These are phyloP conservation scores for Caenorhabditis japonica DNA, from an alignment of 2,888 invertebrate species.

Conservation along the genomic window DNA sequence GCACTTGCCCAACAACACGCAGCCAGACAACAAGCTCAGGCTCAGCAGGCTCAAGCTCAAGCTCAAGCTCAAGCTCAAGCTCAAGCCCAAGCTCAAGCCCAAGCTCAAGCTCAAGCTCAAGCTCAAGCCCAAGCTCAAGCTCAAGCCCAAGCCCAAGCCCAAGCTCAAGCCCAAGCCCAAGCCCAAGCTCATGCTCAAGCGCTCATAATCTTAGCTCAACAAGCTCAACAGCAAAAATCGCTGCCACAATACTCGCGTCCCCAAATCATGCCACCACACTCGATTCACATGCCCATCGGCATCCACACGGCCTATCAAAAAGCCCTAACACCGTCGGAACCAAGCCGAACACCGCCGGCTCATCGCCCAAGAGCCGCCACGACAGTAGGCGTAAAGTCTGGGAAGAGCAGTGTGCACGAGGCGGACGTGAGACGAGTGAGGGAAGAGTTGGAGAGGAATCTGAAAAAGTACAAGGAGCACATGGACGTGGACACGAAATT, in stretches of 20 bases:
- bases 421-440: conserved; percentile 4
- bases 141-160: not conserved
- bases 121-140: not conserved
- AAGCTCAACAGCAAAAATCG: not conserved
- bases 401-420: conserved; percentile 2
- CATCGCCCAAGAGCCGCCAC: conserved; percentile 29
- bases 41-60: conserved; percentile 4
- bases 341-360: conserved; percentile 21
- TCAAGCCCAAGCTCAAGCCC: conserved; percentile 11
- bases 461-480: no score
- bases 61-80: conserved; percentile 14
- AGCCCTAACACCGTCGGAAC: conserved; percentile 22
- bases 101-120: conserved; percentile 1
- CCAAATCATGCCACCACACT: not conserved
- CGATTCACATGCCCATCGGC: conserved; percentile 8
- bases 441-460: not conserved
- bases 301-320: conserved; percentile 26
- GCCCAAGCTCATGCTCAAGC: conserved; percentile 2
- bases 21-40: no score
- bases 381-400: not conserved
- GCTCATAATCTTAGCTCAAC: not conserved
- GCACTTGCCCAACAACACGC: no score
- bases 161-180: conserved; percentile 1
- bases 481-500: no score
- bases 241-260: not conserved